Evolutionary conservation across 2,888 invertebrate genomes (phyloP), one percentile per base, ranked within the genome.

Genomic region (Lasioglossum malachurum): DNA sequence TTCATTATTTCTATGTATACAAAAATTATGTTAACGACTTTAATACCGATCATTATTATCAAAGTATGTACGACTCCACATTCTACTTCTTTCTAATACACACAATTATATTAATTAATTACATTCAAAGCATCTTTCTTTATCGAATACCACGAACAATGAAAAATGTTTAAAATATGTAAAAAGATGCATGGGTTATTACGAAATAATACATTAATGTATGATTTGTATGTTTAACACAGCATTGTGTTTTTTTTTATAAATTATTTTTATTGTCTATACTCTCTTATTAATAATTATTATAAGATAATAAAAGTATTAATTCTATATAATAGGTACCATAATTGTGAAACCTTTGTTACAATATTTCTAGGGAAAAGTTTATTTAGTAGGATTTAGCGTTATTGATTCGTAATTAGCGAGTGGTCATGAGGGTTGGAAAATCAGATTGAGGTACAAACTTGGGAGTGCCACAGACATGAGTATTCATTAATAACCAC

Each of bases 241-340:
- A 88, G 72, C 19, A 86, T 49, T 75, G 60, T 79, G 46, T 92
- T 93, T 94, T 94, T 84, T 93, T 84, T 93, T 92, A 92, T 92
- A 93, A 93, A 92, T 91, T 94, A 93, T 92, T 92, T 93, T 93
- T 92, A 93, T 93, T 93, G 90, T 90, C 91, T 88, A 91, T 90
- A 90, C 93, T 93, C 92, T 91, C 90, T 90, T 92, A 93, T 92
- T 92, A 89, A 87, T 89, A 69, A 91, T 90, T 88, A 90, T 84
- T 92, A 89, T 91, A 90, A 91, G 84, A 91, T 92, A 93, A 92
- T 92, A 92, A 93, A 90, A 92, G 88, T 87, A 82, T 87, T 87
- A 84, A 87, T 89, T 89, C 77, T 80, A 83, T 77, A 79, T 74
- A 57, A 74, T 79, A 80, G 74, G 69, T 80, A 49, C 77, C 75